Evolutionary conservation across 2,797 vertebrate species (phyloP).

Genomic region (Smutsia temminckii): DNA sequence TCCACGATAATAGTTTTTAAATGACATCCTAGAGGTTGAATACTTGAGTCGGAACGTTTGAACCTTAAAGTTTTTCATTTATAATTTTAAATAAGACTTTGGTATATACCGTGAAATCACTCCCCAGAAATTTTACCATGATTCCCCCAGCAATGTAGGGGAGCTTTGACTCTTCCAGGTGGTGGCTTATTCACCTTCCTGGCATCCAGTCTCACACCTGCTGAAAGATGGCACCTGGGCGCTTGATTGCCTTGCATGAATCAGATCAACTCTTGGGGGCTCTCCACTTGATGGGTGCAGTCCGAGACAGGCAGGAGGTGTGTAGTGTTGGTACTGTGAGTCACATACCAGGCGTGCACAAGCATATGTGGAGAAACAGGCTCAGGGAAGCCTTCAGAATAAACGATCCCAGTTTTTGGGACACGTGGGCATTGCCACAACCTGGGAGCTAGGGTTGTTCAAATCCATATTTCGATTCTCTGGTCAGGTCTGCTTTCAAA

Average conservation of each 20-base stretch:
- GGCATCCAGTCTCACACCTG: not conserved
- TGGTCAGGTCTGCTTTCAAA: not conserved
- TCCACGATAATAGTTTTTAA: not conserved
- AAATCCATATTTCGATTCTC: not conserved
- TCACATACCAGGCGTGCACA: not conserved
- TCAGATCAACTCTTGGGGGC: not conserved
- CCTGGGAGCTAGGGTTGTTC: not conserved
- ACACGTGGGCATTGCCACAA: not conserved
- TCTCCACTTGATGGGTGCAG: not conserved
- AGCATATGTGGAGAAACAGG: not conserved
- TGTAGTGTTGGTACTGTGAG: too few species aligned
- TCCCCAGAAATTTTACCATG: not conserved
- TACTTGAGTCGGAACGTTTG: not conserved
- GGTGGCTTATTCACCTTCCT: not conserved
- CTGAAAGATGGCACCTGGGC: not conserved
- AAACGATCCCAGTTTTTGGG: not conserved
- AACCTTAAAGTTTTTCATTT: not conserved
- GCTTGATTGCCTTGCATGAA: too few species aligned
- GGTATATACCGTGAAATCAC: not conserved
- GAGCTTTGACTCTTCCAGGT: not conserved
- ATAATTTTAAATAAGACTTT: not conserved
- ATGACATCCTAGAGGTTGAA: not conserved
- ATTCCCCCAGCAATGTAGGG: rapidly evolving
- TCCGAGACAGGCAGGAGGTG: not conserved
- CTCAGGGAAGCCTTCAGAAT: not conserved